Base-by-base conservation (phyloP, 2,113 vertebrate genomes). In the Rissa tridactyla region DNA sequence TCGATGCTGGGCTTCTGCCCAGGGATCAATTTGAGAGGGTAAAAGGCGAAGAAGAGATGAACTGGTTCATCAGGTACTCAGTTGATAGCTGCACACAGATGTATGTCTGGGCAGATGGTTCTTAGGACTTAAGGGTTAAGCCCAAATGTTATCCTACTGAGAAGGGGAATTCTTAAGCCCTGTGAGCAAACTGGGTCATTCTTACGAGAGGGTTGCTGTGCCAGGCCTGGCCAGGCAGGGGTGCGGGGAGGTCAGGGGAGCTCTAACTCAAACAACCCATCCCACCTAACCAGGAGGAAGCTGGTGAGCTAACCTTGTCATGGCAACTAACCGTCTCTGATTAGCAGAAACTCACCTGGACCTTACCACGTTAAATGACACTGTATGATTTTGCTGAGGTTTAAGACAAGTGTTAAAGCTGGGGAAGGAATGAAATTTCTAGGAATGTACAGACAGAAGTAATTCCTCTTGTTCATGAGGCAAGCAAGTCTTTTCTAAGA, bases 111-210 rank as follows among this genome's bases (percentile, higher is more conserved):
- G 62, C 94, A 96, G 93, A 94, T 84, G 93, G 96, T 38, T 69
- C 90, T 86, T 11, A 58, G 27, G 84, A 69, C 68, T 95, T 87
- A 91, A 21, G 57, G 34, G 73, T 82, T 96, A 61, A 96, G 86
- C 70, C 65, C 84, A 14, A 94, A 65, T 62, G 62, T 82, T n/a
- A 93, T 88, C 92, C 75, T 44, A 14, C 73, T 29, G 83, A 68
- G 55, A 69, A 82, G 69, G 36, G 46, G 57, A 82, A 57, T 14
- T 55, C 61, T 40, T 81, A 76, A 92, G 84, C 81, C 61, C 30
- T 14, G 36, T 14, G 54, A 90, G 70, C 49, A 82, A 89, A 89
- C 0, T 10, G 65, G 91, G 94, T 91, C 91, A 86, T 3, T 68
- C 69, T 95, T 40, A 40, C 0, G 1, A 75, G 86, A 79, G 0